Evolutionary conservation across 2,113 vertebrate genomes (phyloP), one percentile per base, ranked within the genome.

Genomic region (Microcebus griseorufus): DNA sequence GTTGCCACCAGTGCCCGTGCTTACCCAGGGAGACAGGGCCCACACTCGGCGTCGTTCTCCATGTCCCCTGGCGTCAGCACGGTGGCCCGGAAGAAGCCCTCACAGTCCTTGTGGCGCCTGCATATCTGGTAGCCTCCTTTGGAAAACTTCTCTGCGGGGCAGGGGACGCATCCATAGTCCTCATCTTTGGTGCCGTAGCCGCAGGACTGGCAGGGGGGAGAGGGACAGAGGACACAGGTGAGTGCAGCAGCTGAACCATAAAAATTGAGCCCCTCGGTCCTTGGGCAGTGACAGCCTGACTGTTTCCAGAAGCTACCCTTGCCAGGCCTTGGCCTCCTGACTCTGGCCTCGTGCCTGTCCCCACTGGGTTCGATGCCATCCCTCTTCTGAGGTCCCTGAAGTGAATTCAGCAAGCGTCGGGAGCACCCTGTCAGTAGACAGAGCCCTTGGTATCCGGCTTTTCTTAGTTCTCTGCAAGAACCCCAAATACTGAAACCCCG

Each of bases 61-160:
- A 98, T 95, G 67, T 99, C 99, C 0, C 99, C 99, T 0, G 98
- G 98, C 0, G 98, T 99, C 84, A 99, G 98, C 82, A 99, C 99
- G 0, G 99, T 99, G 94, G 99, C 99, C 85, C 99, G 98, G 95
- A 99, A 99, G 97, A 99, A 99, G 0, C 99, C 99, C 80, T 99
- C 99, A 0, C 99, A 99, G 98, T 99, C 99, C 97, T 99, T 99
- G 97, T 99, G 99, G 7, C 99, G 98, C 81, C 99, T 98, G 98
- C 99, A 99, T 97, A 99, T 99, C 98, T 99, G 99, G 95, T 99
- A 99, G 64, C 99, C 99, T 85, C 99, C 99, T 98, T 99, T 99
- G 89, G 99, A 99, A 90, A 99, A 99, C 97, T 99, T 99, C 96
- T 99, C 99, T 0, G 99, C 98, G 0, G 99, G 99, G 96, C 99